These are phyloP conservation scores for Triplophysa yarkandensis DNA, from an alignment of 2,797 vertebrate species.

Conservation along the genomic window DNA sequence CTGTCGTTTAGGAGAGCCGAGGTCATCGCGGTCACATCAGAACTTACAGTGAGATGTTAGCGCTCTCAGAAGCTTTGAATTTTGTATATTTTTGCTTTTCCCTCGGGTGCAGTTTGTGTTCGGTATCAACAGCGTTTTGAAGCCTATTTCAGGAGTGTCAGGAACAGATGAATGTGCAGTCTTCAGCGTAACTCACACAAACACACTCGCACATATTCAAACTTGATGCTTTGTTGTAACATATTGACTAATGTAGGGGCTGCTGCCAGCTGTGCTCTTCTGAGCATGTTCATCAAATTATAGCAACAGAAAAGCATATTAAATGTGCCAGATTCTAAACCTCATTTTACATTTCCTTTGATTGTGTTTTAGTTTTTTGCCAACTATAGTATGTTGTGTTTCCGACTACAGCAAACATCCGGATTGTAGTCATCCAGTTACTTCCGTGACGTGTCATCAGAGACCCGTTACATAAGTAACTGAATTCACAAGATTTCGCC, in stretches of 20 bases:
- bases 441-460: no score
- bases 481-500: no score
- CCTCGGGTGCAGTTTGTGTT: slow-evolving; percentile 23
- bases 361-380: no score
- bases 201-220: not conserved
- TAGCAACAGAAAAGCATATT: not conserved
- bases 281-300: slow-evolving; percentile 21
- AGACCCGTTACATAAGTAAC: no score
- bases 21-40: slow-evolving; percentile 11
- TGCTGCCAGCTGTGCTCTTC: slow-evolving; percentile 31
- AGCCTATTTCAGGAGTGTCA: slow-evolving; percentile 13
- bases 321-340: no score
- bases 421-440: no score
- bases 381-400: no score
- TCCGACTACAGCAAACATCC: no score
- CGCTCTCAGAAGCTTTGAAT: not conserved
- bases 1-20: slow-evolving; percentile 10
- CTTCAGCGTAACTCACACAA: slow-evolving; percentile 2
- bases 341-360: no score
- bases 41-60: not conserved
- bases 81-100: slow-evolving; percentile 11
- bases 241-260: slow-evolving; percentile 13
- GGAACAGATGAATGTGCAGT: slow-evolving; percentile 15
- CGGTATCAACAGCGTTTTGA: slow-evolving; percentile 5
- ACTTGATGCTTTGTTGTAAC: not conserved